Evolutionary conservation across 2,113 vertebrate genomes (phyloP).

Genomic region (Tachycineta bicolor): DNA sequence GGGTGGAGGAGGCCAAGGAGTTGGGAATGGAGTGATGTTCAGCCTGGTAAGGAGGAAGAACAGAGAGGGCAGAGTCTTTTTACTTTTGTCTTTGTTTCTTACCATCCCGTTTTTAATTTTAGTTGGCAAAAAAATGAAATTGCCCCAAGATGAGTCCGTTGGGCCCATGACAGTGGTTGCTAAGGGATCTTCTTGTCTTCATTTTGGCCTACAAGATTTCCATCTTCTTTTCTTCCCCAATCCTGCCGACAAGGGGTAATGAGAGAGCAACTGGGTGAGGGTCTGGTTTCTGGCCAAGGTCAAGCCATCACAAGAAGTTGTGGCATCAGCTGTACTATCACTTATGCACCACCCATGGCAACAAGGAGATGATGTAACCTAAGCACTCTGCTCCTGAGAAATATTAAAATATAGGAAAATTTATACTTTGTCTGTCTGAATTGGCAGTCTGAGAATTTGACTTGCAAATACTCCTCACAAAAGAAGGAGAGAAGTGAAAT

Average conservation of each 20-base stretch:
- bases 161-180: background rate
- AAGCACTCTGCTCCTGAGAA: background rate
- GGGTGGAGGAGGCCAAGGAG: background rate
- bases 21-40: background rate
- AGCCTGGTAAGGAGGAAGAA: background rate
- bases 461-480: background rate
- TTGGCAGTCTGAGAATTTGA: background rate
- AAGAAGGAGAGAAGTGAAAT: background rate
- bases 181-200: background rate
- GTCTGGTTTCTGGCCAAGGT: background rate
- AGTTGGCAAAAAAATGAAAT: background rate
- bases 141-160: background rate
- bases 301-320: background rate
- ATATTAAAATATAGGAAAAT: background rate
- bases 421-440: background rate
- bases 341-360: background rate
- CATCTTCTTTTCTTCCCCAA: background rate
- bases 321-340: rapidly evolving
- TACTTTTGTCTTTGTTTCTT: background rate
- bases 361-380: background rate
- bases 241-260: background rate
- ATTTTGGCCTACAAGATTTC: background rate
- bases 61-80: background rate
- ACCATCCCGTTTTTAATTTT: background rate
- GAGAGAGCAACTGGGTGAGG: background rate